These are phyloP conservation scores for Menidia beryllina DNA, from an alignment of 2,113 vertebrate genomes.

Conservation along the genomic window DNA sequence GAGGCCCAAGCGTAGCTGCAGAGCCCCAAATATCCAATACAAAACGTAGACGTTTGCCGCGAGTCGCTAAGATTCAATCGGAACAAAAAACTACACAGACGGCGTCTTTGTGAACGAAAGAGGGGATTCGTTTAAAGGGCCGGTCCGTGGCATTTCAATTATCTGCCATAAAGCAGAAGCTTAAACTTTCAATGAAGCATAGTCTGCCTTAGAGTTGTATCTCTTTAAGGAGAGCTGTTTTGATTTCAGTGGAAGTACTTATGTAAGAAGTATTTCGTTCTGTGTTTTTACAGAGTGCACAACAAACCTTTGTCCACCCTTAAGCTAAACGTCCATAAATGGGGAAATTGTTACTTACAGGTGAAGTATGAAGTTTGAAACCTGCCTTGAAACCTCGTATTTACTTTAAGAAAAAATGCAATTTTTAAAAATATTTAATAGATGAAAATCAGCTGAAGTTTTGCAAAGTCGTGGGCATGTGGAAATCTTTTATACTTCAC, in stretches of 20 bases:
- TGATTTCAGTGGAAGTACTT: slow-evolving; percentile 22
- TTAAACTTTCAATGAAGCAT: slow-evolving; percentile 6
- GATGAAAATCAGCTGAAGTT: neutral
- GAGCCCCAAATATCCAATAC: slow-evolving; percentile 81
- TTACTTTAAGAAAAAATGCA: slow-evolving; percentile 5
- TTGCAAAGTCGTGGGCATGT: slow-evolving; percentile 8
- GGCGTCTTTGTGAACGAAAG: slow-evolving; percentile 71
- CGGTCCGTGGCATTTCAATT: no score
- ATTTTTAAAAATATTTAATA: neutral
- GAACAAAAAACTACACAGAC: slow-evolving; percentile 69
- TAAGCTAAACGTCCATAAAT: slow-evolving; percentile 10
- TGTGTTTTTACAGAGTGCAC: slow-evolving; percentile 23
- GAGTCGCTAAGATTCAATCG: slow-evolving; percentile 31
- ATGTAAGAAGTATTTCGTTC: neutral
- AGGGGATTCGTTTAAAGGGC: no score
- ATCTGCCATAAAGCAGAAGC: neutral
- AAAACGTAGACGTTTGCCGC: slow-evolving; percentile 80
- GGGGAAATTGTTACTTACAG: slow-evolving; percentile 23
- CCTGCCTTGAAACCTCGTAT: slow-evolving; percentile 8
- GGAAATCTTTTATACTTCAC: slow-evolving; percentile 43
- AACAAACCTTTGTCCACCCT: slow-evolving; percentile 15
- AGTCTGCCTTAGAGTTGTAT: slow-evolving; percentile 19
- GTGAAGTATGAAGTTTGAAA: slow-evolving; percentile 51
- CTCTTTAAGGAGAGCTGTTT: slow-evolving; percentile 11
- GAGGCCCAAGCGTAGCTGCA: slow-evolving; percentile 82